phyloP scores from a whole-genome alignment of 1,140 invertebrate species.

The Octopus sinensis region DNA sequence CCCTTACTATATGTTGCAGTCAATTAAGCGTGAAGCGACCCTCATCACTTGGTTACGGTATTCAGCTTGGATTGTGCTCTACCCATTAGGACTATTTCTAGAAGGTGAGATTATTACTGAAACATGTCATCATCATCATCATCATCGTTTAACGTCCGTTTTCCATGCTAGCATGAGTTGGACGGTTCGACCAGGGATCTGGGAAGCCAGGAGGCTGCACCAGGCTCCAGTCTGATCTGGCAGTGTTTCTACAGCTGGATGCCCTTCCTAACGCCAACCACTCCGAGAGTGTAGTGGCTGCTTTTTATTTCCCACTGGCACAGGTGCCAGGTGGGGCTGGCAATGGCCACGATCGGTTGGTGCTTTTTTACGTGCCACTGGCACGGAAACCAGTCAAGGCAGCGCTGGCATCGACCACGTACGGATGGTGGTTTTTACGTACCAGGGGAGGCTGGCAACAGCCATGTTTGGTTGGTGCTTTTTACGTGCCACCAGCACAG shows the following conservation, averaged over 20 bases:
- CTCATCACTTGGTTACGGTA: constrained; percentile 89
- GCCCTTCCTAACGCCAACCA: background rate
- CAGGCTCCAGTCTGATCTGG: background rate
- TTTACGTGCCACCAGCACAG: no score
- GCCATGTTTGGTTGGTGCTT: no score
- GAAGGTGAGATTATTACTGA: constrained; percentile 67
- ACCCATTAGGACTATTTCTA: constrained; percentile 82
- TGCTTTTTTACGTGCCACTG: no score
- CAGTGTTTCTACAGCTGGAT: background rate
- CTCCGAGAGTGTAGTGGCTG: no score
- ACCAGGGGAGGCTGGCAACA: no score
- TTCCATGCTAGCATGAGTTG: background rate
- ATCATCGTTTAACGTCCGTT: background rate
- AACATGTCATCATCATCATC: background rate
- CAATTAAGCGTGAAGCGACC: constrained; percentile 72
- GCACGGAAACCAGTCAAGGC: no score
- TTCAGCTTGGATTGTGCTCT: constrained; percentile 87
- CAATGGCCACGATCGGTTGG: no score
- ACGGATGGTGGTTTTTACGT: no score
- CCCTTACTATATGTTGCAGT: constrained; percentile 83
- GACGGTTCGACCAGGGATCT: background rate
- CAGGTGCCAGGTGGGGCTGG: no score
- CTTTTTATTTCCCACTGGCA: no score
- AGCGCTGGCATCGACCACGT: no score
- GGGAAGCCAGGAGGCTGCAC: no score